Evolutionary conservation across 1,140 invertebrate genomes (phyloP).

Genomic region (Hesperophylax magnus): DNA sequence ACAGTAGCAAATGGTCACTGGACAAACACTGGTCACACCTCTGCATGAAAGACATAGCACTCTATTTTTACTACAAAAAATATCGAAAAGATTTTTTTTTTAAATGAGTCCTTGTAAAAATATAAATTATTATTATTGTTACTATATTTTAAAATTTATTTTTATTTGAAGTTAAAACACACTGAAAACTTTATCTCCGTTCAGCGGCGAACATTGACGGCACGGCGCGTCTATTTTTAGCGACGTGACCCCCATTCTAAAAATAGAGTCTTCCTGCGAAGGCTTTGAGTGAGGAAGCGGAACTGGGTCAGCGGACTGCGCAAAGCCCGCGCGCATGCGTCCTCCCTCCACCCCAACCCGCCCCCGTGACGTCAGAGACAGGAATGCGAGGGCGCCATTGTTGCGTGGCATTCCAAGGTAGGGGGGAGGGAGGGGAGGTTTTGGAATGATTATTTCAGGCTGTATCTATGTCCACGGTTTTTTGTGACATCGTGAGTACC

Average conservation of each 20-base stretch:
- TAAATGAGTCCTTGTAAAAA: too few species aligned
- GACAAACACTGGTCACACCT: too few species aligned
- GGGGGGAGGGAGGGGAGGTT: not conserved
- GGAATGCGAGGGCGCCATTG: constrained; percentile 51
- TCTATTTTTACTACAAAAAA: too few species aligned
- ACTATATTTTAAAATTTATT: too few species aligned
- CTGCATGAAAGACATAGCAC: too few species aligned
- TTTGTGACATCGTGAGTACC: too few species aligned
- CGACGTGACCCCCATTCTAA: constrained; percentile 49
- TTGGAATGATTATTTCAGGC: not conserved
- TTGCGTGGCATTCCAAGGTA: not conserved
- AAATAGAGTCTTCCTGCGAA: constrained; percentile 48
- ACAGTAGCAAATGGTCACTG: too few species aligned
- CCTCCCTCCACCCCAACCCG: constrained; percentile 59
- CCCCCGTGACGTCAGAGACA: constrained; percentile 68
- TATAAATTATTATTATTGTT: too few species aligned
- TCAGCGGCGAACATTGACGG: constrained; percentile 16
- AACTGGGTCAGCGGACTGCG: constrained; percentile 66
- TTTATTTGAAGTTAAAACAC: constrained; percentile 34
- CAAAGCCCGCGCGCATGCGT: constrained; percentile 61
- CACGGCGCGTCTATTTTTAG: constrained; percentile 52
- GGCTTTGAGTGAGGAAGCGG: constrained; percentile 57
- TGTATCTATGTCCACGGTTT: too few species aligned
- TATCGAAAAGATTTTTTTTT: too few species aligned
- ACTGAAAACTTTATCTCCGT: constrained; percentile 2